Evolutionary conservation across 30 jellyfish, hydroid and myxozoan species (phyloP), one percentile per base, ranked within the genome.

Genomic region (Aurelia coerulea): DNA sequence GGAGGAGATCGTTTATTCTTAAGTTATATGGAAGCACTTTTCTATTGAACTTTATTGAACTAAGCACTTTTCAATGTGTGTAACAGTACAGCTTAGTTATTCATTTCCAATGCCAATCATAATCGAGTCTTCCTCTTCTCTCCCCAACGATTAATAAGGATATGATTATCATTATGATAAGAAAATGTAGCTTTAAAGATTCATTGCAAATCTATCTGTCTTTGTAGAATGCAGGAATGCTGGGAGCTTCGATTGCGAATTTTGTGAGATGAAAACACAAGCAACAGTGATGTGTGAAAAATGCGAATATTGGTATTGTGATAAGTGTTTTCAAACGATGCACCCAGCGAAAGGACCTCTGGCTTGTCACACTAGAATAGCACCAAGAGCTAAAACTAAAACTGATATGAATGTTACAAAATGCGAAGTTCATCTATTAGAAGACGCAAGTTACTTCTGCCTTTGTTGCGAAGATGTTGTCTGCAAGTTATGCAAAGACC

Each of bases 281-380:
- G 97, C 97, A 10, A 78, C 97, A 7, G 14, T 37, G 11, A 88
- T 76, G 91, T 88, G 97, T 42, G 41, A 54, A 37, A 75, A 62
- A n/a, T 88, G 97, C 23, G 84, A 67, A 4, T 88, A 41, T 51
- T 79, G 90, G 85, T 90, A 83, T 66, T 90, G 94, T 64, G 62
- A 68, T 1, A 33, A 39, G 1, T 90, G 97, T 77, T 85, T 81
- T 15, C 92, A 82, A 17, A 37, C 91, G 3, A 68, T 84, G 87
- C 97, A 90, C 67, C 85, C 70, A 4, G 15, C 51, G 53, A 83
- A 73, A 56, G 97, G 94, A 41, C 93, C 97, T 9, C 65, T 82
- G 15, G 87, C 78, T 10, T 33, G 53, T 6, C 97, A 90, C 59
- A 60, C 60, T 71, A 90, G 72, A 19, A 90, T 68, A 13, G 34